These are phyloP conservation scores for Acipenser oxyrinchus DNA, from an alignment of 2,797 vertebrate genomes.

Conservation along the genomic window DNA sequence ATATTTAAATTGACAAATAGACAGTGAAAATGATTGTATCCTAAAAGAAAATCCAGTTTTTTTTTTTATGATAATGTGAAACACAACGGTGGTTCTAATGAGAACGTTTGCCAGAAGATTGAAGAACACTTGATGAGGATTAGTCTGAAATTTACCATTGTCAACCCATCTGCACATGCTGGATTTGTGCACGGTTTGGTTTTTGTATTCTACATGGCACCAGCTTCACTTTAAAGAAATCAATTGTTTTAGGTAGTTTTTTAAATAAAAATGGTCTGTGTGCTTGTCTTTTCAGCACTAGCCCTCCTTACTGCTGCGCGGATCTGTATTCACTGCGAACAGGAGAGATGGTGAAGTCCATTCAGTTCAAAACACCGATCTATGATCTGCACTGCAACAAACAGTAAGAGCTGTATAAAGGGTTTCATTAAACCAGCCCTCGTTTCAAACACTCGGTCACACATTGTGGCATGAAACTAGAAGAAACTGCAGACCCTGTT, in stretches of 20 bases:
- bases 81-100: too few relatives aligned
- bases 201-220: background rate
- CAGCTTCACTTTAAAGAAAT: background rate
- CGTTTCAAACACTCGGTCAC: too few relatives aligned
- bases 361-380: slow-evolving; percentile 97
- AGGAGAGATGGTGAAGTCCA: slow-evolving; percentile 95
- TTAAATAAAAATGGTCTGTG: slow-evolving; percentile 3
- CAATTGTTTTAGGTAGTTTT: background rate
- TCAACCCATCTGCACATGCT: slow-evolving; percentile 31
- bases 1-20: too few relatives aligned
- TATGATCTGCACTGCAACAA: slow-evolving; percentile 94
- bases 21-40: too few relatives aligned
- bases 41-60: too few relatives aligned
- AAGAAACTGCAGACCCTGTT: too few relatives aligned
- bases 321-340: slow-evolving; percentile 89
- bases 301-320: slow-evolving; percentile 87
- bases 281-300: slow-evolving; percentile 62
- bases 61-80: too few relatives aligned
- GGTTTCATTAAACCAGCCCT: too few relatives aligned
- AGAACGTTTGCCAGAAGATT: slow-evolving; percentile 4
- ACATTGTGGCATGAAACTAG: too few relatives aligned
- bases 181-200: slow-evolving; percentile 13
- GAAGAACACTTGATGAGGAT: slow-evolving; percentile 43
- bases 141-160: slow-evolving; percentile 31
- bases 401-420: slow-evolving; percentile 56